phyloP scores from a whole-genome alignment of 2,797 vertebrate genomes.

The Gallirallus australis region DNA sequence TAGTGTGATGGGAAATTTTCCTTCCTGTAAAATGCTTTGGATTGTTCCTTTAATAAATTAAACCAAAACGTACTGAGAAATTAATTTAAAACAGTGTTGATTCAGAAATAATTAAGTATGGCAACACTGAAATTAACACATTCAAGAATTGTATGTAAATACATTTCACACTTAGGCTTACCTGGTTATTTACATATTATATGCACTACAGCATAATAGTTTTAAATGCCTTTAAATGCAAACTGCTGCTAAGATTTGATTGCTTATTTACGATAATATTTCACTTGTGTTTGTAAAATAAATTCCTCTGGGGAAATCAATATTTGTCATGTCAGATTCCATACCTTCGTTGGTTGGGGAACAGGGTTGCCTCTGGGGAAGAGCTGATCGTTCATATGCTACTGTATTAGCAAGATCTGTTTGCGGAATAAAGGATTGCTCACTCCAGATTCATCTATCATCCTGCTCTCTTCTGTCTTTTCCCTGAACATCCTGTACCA shows the following conservation, averaged over 20 bases:
- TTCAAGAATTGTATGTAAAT: neutral
- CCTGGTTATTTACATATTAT: neutral
- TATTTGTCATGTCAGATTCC: constrained; percentile 19
- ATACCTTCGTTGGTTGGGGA: neutral
- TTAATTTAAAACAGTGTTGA: neutral
- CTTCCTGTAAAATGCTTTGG: neutral
- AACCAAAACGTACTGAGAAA: neutral
- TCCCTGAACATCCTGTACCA: neutral
- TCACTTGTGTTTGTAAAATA: constrained; percentile 8
- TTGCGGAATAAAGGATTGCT: neutral
- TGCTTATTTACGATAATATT: constrained; percentile 24
- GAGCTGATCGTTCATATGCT: neutral
- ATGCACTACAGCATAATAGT: neutral
- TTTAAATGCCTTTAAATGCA: constrained; percentile 11
- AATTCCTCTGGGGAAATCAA: constrained; percentile 10
- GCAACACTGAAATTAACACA: neutral
- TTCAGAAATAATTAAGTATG: neutral
- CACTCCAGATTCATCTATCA: neutral
- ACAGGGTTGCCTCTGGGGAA: neutral
- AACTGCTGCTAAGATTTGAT: neutral
- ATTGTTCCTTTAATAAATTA: neutral
- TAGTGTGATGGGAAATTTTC: neutral
- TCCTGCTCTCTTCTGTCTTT: neutral
- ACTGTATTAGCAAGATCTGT: neutral
- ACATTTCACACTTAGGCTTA: neutral